Conservation (phyloP, 35 echinoderm and acorn worm genomes). For the Patiria miniata region DNA sequence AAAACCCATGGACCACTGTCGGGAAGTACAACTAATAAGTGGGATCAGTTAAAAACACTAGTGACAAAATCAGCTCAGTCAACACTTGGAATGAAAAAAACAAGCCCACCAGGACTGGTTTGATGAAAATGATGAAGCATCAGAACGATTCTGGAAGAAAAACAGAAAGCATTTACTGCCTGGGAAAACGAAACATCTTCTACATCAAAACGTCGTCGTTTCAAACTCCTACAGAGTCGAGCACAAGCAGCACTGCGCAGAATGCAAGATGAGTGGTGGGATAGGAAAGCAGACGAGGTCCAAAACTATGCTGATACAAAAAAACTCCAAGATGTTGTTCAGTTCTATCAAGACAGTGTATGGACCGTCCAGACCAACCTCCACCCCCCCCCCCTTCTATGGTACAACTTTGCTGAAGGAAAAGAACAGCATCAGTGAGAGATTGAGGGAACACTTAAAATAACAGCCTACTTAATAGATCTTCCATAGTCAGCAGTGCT, state of each 20-base stretch:
- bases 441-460: conserved; percentile 45
- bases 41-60: not conserved
- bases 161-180: not conserved
- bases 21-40: not conserved
- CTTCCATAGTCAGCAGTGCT: not conserved
- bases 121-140: conserved; percentile 33
- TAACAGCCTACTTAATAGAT: conserved; percentile 21
- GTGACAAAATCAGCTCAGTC: not conserved
- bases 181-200: conserved; percentile 21
- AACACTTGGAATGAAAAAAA: conserved; percentile 35
- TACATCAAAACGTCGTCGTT: not conserved
- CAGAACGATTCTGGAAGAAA: not conserved
- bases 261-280: conserved; percentile 37
- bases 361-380: conserved; percentile 2
- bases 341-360: conserved; percentile 28
- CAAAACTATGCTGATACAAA: conserved; percentile 34
- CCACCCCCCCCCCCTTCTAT: conserved; percentile 26
- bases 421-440: conserved; percentile 26
- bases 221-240: not conserved
- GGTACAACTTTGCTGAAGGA: conserved; percentile 38
- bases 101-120: conserved; percentile 58
- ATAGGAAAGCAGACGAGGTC: not conserved
- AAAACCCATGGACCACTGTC: conserved; percentile 28
- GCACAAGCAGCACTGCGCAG: conserved; percentile 13
- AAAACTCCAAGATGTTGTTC: conserved; percentile 39